Evolutionary conservation across 2,888 invertebrate genomes (phyloP), one percentile per base, ranked within the genome.

Genomic region (Apodemia zela): DNA sequence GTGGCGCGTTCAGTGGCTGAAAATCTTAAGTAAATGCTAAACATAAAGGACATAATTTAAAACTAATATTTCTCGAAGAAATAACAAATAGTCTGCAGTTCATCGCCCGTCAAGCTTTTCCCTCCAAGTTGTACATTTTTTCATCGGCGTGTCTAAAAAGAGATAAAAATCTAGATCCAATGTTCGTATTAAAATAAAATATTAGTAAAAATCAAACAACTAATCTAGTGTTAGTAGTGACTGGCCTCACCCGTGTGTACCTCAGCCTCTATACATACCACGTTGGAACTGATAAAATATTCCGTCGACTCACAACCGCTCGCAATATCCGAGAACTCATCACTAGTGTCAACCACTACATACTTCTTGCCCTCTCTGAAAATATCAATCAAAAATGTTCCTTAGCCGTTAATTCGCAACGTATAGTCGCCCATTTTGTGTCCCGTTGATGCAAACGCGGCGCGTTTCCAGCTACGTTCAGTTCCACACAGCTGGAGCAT

Each of bases 51-150:
- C 21, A 21, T 51, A 6, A 51, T 13, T 51, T 51, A 51, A 51
- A 18, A 51, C 21, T 21, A 18, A 18, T 21, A 7, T 51, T 18
- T 11, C 11, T 47, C 11, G 21, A 21, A 18, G 21, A 4, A 21
- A 21, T n/a, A 51, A 21, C 18, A 47, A 47, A 17, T n/a, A 8
- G 3, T 51, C 10, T 18, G 51, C 51, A 51, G 51, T 11, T 5
- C 51, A 51, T 17, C 51, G 11, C 21, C 51, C 51, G 21, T 89
- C 83, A 89, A 81, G 81, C 84, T 74, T 88, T 90, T 65, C 79
- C 78, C 71, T 89, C 83, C 75, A 90, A 67, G 70, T 87, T 85
- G 77, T 89, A 89, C 75, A 89, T 89, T 81, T 90, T 91, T 77
- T 87, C 84, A 61, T 84, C 81, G 63, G 85, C 84, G 66, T 89